Evolutionary conservation across 2,797 vertebrate species (phyloP), one percentile per base, ranked within the genome.

Genomic region (Pyrocephalus nanus): DNA sequence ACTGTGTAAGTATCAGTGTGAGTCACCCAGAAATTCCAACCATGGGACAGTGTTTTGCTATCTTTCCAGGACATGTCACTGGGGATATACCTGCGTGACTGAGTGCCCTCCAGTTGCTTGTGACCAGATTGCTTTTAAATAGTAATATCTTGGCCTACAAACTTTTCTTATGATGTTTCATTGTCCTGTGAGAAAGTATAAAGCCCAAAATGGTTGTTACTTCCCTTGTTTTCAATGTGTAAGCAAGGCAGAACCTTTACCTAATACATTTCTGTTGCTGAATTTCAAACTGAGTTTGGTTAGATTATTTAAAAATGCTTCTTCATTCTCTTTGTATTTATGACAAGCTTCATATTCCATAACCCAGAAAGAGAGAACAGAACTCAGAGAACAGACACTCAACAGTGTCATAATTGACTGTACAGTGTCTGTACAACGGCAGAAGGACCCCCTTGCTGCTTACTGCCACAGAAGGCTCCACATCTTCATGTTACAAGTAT

Each of bases 1-100:
- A 2, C 4, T 57, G 14, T 76, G 3, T 45, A 53, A 55, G 2
- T 36, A 43, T 70, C 1, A 0, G 47, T 30, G 6, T 47, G 15
- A 27, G 5, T 53, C 66, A 47, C 18, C 5, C 26, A 15, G 27
- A 75, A 88, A 50, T 25, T 61, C 22, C 42, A 58, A 47, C 19
- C 58, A 23, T 21, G 15, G 25, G 22, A 15, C 73, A 66, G 12
- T 2, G 1, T 80, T 75, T 61, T 84, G 42, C 55, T 12, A 3
- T 65, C 32, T 83, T 83, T 50, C 19, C 26, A 32, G 22, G 32
- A 30, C 0, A 0, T 34, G 38, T 36, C 43, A 19, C 17, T 73
- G 40, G 36, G 12, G 6, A 38, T 71, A 45, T 53, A 40, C 29
- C 55, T 29, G 12, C 45, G 20, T 54, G 40, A 42, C 40, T 42